phyloP scores from a whole-genome alignment of 2,888 invertebrate genomes.

The Junonia oenone region DNA sequence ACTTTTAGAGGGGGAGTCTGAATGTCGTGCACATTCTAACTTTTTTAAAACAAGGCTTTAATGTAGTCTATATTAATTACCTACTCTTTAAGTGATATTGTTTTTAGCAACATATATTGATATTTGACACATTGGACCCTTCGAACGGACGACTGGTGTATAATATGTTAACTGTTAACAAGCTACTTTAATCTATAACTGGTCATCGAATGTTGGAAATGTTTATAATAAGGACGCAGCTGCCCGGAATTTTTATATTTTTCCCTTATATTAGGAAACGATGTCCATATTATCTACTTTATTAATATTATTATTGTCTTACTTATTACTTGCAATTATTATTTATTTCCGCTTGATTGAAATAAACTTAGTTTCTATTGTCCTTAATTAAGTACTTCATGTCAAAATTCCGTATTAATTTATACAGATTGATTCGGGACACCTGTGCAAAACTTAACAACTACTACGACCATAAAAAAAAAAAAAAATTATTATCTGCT shows the following conservation, averaged over 20 bases:
- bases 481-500: background rate
- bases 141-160: background rate
- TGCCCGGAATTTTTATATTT: background rate
- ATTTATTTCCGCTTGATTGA: too few species aligned
- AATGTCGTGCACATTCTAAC: too few species aligned
- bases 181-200: slow-evolving; percentile 4
- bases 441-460: too few species aligned
- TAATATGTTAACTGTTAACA: background rate
- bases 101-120: background rate
- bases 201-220: slow-evolving; percentile 6
- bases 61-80: too few species aligned
- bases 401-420: too few species aligned
- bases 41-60: too few species aligned
- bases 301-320: background rate
- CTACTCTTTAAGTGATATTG: too few species aligned
- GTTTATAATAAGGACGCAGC: slow-evolving; percentile 15
- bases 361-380: too few species aligned
- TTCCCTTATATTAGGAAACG: background rate
- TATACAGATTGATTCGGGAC: too few species aligned
- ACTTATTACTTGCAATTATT: too few species aligned
- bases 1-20: too few species aligned
- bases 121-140: background rate
- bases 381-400: too few species aligned
- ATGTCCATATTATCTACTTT: background rate
- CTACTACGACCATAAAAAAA: background rate